Evolutionary conservation across 2,113 vertebrate genomes (phyloP).

Genomic region (Carassius auratus): DNA sequence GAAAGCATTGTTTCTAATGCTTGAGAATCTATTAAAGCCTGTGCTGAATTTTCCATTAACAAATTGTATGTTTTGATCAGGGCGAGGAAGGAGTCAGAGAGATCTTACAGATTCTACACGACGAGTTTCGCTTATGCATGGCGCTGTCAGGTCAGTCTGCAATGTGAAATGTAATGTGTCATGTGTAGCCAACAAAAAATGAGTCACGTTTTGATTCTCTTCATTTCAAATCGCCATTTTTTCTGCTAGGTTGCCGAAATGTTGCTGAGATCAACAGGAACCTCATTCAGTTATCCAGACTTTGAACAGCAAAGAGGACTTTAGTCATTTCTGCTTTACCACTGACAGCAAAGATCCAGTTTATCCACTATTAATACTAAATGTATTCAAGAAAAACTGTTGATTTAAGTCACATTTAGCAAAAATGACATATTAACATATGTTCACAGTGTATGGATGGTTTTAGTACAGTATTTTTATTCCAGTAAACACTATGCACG

Average conservation of each 20-base stretch:
- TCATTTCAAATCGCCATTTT: neutral
- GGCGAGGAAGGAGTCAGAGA: slow-evolving; percentile 87
- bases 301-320: slow-evolving; percentile 61
- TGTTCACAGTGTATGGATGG: neutral
- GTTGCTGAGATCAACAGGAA: slow-evolving; percentile 81
- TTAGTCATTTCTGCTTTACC: neutral
- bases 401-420: slow-evolving; percentile 7
- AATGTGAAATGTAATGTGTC: neutral
- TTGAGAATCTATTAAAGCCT: neutral
- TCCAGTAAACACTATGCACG: neutral
- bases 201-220: neutral
- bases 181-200: neutral
- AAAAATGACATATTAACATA: neutral
- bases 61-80: slow-evolving; percentile 66
- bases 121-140: slow-evolving; percentile 90
- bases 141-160: slow-evolving; percentile 82
- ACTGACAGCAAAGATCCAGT: neutral
- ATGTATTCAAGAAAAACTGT: slow-evolving; percentile 1
- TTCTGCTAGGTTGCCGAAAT: slow-evolving; percentile 79
- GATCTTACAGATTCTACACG: slow-evolving; percentile 86
- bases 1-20: slow-evolving; percentile 18
- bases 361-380: neutral
- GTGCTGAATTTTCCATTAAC: neutral
- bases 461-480: neutral
- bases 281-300: slow-evolving; percentile 80